Conservation (phyloP, 2,888 invertebrate species). For the Nyleta sp. region DNA sequence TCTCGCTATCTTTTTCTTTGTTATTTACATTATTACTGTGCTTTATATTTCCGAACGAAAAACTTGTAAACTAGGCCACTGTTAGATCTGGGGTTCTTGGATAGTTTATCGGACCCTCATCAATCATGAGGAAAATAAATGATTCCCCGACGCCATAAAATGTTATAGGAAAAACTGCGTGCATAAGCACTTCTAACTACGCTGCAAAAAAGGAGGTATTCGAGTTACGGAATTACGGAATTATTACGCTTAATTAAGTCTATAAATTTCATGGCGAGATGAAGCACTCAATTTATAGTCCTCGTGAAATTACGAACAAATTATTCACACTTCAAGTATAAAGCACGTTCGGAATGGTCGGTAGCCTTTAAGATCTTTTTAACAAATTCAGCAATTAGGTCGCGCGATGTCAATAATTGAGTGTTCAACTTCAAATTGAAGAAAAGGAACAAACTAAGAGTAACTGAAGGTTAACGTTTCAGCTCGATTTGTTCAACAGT, state of each 20-base stretch:
- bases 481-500: slow-evolving; percentile 54
- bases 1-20: background rate
- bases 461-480: slow-evolving; percentile 39
- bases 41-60: slow-evolving; percentile 29
- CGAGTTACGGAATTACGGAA: slow-evolving; percentile 43
- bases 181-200: slow-evolving; percentile 45
- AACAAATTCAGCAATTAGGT: slow-evolving; percentile 51
- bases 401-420: slow-evolving; percentile 44
- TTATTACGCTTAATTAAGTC: slow-evolving; percentile 55
- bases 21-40: slow-evolving; percentile 39
- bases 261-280: slow-evolving; percentile 44
- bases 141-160: slow-evolving; percentile 44
- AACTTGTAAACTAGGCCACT: slow-evolving; percentile 47
- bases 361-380: slow-evolving; percentile 24
- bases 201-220: slow-evolving; percentile 32
- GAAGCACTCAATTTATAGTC: slow-evolving; percentile 43
- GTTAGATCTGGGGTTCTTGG: slow-evolving; percentile 30
- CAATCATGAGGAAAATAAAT: slow-evolving; percentile 53
- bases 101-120: slow-evolving; percentile 56
- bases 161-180: slow-evolving; percentile 44
- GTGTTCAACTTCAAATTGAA: slow-evolving; percentile 28
- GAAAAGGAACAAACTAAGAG: slow-evolving; percentile 41
- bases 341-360: slow-evolving; percentile 20
- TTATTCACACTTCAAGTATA: slow-evolving; percentile 46
- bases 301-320: slow-evolving; percentile 39